Base-by-base conservation (phyloP, 2,113 vertebrate genomes). In the Neofelis nebulosa region DNA sequence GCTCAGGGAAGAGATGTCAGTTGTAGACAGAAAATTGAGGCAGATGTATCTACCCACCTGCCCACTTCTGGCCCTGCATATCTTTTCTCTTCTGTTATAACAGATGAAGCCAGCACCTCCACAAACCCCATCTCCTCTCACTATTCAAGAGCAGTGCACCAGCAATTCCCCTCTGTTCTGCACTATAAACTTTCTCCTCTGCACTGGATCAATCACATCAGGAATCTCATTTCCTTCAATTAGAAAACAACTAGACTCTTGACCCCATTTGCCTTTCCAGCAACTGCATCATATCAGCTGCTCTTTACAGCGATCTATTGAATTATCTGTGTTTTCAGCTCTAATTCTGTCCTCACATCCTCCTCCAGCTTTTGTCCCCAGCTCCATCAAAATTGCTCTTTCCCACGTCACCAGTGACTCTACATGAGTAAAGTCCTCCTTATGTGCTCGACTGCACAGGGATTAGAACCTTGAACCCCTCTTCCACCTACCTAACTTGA, bases 211-310 rank as follows among this genome's bases (percentile, higher is more conserved):
- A 48, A n/a, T 45, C 36, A 19, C 38, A 85, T 50, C n/a, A 71
- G 78, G 33, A 86, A 95, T 76, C 7, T 33, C n/a, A 92, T 68
- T 82, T 95, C 23, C 79, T 93, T 69, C 89, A 38, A 65, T n/a
- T 31, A 52, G 45, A 89, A 48, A 71, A 4, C 38, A 69, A 48
- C 79, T 45, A 87, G 63, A 87, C 33, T 65, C 48, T 88, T 68
- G 38, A 86, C 16, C 50, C 38, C 63, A 88, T 23, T 45, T 91
- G 38, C 27, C 45, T 69, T 89, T 73, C 33, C 27, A 96, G 33
- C 50, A 81, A 78, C 13, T 84, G 6, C 48, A 29, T 31, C 71
- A 2, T 33, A 85, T 94, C 45, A 38, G 57, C 61, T 81, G 85
- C n/a, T 91, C 73, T 89, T 91, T 36, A 73, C 0, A 79, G 41